Conservation (phyloP, 2,797 vertebrate genomes). For the Glossophaga mutica region DNA sequence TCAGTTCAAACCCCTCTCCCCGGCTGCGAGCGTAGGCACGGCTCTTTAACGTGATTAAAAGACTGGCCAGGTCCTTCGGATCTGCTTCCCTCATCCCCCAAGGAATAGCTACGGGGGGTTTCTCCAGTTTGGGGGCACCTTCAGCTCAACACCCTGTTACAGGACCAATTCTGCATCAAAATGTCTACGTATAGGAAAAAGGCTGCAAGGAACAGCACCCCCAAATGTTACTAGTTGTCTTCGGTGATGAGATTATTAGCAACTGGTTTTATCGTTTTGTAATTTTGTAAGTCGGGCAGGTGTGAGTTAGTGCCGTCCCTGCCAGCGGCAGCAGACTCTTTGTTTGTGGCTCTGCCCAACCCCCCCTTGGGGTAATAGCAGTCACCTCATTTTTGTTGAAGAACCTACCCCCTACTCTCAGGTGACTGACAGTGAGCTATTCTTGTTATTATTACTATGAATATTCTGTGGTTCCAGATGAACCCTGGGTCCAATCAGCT, state of each 20-base stretch:
- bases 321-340: neutral
- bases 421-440: neutral
- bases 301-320: fast-evolving
- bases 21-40: no score
- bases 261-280: neutral
- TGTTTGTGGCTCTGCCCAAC: neutral
- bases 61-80: no score
- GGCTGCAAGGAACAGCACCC: neutral
- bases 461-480: neutral
- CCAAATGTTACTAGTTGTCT: neutral
- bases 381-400: neutral
- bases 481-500: neutral
- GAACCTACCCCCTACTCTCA: neutral
- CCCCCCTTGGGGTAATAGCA: neutral
- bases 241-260: neutral
- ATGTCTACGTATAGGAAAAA: neutral
- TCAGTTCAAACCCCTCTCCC: no score
- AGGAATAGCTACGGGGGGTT: no score
- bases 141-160: no score
- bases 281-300: neutral
- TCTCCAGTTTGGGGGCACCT: no score
- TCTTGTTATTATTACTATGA: neutral
- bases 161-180: neutral
- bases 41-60: no score
- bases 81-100: no score